These are phyloP conservation scores for Hemichromis elongatus DNA, from an alignment of 2,113 vertebrate genomes.

Conservation along the genomic window DNA sequence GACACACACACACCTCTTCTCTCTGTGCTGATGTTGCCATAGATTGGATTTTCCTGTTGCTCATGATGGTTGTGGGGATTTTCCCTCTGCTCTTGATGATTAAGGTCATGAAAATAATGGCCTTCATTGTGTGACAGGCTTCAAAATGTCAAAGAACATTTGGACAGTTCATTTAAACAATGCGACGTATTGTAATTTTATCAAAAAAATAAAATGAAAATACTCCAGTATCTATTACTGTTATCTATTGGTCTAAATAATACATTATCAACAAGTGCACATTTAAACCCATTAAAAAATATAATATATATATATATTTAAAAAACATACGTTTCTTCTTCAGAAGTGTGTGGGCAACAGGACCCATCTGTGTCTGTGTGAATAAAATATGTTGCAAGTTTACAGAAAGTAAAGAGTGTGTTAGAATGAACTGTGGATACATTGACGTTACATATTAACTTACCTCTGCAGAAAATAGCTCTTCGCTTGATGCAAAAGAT, in stretches of 20 bases:
- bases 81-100: slow-evolving; percentile 15
- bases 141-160: neutral
- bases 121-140: slow-evolving; percentile 40
- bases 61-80: slow-evolving; percentile 1
- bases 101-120: slow-evolving; percentile 21
- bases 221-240: neutral
- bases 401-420: neutral
- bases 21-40: slow-evolving; percentile 69
- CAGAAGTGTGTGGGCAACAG: neutral
- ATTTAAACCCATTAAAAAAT: neutral
- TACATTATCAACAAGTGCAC: neutral
- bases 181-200: neutral
- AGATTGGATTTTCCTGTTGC: slow-evolving; percentile 72
- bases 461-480: slow-evolving; percentile 41
- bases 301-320: neutral
- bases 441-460: neutral
- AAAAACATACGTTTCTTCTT: slow-evolving; percentile 34
- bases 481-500: slow-evolving; percentile 43
- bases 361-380: slow-evolving; percentile 12
- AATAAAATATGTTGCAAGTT: neutral
- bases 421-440: neutral
- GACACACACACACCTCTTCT: slow-evolving; percentile 32
- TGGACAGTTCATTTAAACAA: neutral
- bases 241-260: neutral
- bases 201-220: neutral